Evolutionary conservation across 1,140 invertebrate genomes (phyloP).

Genomic region (Orius laevigatus): DNA sequence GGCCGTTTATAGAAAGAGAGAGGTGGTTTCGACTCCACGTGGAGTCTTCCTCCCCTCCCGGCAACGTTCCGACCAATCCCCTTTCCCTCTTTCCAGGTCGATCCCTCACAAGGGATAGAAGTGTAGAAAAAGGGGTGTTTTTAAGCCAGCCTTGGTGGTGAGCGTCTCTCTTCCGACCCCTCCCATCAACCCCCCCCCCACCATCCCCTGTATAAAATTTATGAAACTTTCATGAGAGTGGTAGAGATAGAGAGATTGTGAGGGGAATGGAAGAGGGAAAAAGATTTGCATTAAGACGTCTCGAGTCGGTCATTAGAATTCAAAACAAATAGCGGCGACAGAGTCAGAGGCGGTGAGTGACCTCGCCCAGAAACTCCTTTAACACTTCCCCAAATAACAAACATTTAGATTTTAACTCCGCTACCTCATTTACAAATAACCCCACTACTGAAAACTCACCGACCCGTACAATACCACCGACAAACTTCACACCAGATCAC

Average conservation of each 20-base stretch:
- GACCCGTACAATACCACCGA: too few relatives aligned
- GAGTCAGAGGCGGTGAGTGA: not conserved
- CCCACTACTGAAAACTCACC: too few relatives aligned
- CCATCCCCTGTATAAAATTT: constrained; percentile 12
- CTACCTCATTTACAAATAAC: too few relatives aligned
- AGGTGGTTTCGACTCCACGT: constrained; percentile 13
- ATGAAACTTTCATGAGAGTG: constrained; percentile 8
- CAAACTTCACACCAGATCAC: too few relatives aligned
- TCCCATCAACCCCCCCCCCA: constrained; percentile 4
- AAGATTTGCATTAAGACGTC: constrained; percentile 9
- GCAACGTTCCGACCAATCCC: constrained; percentile 9
- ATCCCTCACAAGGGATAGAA: not conserved
- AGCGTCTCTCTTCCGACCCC: constrained; percentile 2
- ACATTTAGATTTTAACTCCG: too few relatives aligned
- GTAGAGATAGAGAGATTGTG: not conserved
- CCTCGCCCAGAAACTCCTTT: too few relatives aligned
- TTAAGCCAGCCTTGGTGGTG: not conserved
- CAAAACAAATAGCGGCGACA: constrained; percentile 8
- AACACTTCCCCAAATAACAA: too few relatives aligned
- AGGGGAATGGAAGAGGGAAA: not conserved
- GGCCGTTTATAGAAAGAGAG: constrained; percentile 1
- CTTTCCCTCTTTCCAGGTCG: not conserved
- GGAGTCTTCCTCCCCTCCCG: constrained; percentile 11
- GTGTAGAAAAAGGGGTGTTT: constrained; percentile 5
- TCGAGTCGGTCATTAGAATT: constrained; percentile 5